Base-by-base conservation (phyloP, 2,888 invertebrate species). In the Allophyes oxyacanthae region DNA sequence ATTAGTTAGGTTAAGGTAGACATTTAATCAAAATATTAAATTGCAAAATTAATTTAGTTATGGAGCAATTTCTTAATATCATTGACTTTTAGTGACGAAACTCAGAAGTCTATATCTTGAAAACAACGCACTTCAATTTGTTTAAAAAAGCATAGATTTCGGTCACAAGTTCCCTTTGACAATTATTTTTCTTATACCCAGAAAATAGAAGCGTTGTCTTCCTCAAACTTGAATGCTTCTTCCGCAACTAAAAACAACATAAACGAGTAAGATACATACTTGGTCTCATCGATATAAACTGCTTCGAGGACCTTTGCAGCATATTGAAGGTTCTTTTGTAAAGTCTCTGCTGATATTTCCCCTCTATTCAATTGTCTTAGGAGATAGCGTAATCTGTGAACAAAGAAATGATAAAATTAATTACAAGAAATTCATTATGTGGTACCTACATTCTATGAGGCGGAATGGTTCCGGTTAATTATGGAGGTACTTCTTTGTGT, bases 301-400 rank as follows among this genome's bases (percentile, higher is more conserved):
- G 98, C 97, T 94, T 99, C 98, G 71, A 99, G 95, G 41, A 99
- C 98, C 84, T 97, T 96, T 13, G 98, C 98, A 51, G 98, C 98
- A 91, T 98, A 99, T 82, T 98, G 97, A 75, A 99, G 95, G 94
- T 99, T 99, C 90, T 97, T 97, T 94, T 98, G 97, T 81, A 99
- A 95, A 72, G 98, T 96, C 88, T 98, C 98, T 76, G 97, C 96
- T 30, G 98, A 96, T 83, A 99, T 96, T 94, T 98, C 97, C 85
- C 98, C 98, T 87, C 96, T 95, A 87, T 97, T 97, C 84, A 98
- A 95, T 89, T 98, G 97, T 88, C 97, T 97, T 86, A 98, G 95
- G 86, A 99, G 96, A 94, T 97, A 97, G 87, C 98, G 97, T 90
- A 99, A 96, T 95, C 99, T 98, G 95, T 64, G 95, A 89, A 87